These are phyloP conservation scores for Hypocryptadius cinnamomeus DNA, from an alignment of 2,113 vertebrate genomes.

Conservation along the genomic window DNA sequence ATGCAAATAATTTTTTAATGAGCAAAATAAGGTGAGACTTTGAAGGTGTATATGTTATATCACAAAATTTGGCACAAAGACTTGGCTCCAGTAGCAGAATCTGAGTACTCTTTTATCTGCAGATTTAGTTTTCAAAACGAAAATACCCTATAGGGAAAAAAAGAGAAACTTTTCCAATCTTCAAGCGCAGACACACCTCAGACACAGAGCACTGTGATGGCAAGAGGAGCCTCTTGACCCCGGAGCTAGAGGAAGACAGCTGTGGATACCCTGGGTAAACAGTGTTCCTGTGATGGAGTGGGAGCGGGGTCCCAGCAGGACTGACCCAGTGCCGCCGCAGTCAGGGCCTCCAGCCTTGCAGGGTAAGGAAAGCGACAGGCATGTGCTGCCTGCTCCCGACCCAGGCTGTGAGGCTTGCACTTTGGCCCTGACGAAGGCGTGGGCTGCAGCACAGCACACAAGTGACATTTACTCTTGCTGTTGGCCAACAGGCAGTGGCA, in stretches of 20 bases:
- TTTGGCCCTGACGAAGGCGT: not conserved
- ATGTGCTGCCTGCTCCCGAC: not conserved
- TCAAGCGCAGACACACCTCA: fast-evolving
- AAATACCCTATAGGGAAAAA: not conserved
- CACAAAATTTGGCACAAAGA: not conserved
- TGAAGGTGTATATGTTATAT: not conserved
- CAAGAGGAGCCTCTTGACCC: not conserved
- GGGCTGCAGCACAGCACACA: not conserved
- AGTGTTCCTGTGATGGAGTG: fast-evolving
- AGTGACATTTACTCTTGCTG: not conserved
- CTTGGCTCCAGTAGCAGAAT: not conserved
- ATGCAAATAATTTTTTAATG: constrained; percentile 17
- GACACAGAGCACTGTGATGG: fast-evolving
- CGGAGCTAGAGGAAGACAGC: not conserved
- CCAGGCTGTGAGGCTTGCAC: not conserved
- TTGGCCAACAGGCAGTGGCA: not conserved
- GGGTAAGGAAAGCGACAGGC: not conserved
- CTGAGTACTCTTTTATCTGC: not conserved
- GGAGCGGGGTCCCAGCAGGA: fast-evolving
- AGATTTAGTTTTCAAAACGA: not conserved
- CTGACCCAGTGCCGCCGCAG: fast-evolving
- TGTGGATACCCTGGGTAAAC: not conserved
- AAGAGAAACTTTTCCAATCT: not conserved
- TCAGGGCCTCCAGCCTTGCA: fast-evolving
- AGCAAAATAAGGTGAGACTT: not conserved